phyloP scores from a whole-genome alignment of 2,797 vertebrate species.

The Tokudaia muenninki region DNA sequence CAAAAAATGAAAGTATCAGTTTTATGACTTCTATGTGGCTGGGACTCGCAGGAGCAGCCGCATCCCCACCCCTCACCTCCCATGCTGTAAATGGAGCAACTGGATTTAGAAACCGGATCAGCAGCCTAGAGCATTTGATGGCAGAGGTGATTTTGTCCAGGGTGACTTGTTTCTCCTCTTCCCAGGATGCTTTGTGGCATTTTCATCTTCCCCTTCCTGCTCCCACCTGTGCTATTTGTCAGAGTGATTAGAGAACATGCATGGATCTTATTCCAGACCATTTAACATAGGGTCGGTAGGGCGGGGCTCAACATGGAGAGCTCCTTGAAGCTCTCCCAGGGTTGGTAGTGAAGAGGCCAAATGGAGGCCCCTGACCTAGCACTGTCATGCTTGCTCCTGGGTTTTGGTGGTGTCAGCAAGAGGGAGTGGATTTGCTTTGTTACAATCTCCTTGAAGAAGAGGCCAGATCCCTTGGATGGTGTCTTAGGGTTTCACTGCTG shows the following conservation, averaged over 20 bases:
- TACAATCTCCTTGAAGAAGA: not conserved
- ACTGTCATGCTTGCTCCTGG: not conserved
- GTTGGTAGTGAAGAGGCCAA: not conserved
- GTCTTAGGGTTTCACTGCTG: too few relatives aligned
- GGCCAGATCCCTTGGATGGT: not conserved
- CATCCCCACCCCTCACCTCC: not conserved
- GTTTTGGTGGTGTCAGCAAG: not conserved
- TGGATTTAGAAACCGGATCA: constrained; percentile 54
- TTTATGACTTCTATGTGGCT: constrained; percentile 43
- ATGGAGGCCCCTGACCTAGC: not conserved
- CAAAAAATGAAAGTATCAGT: not conserved
- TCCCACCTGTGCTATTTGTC: not conserved
- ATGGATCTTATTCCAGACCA: not conserved
- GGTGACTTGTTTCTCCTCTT: not conserved
- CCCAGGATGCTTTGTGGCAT: not conserved
- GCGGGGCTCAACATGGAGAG: not conserved
- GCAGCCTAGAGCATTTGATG: not conserved
- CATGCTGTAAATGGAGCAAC: constrained; percentile 28
- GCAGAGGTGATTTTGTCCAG: constrained; percentile 22
- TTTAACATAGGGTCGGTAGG: not conserved
- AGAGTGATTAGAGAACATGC: not conserved
- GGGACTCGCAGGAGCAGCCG: not conserved
- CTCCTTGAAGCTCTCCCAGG: not conserved
- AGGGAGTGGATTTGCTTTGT: not conserved
- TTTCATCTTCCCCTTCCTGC: not conserved